Evolutionary conservation across 1,140 invertebrate species (phyloP).

Genomic region (Hormaphis cornu): DNA sequence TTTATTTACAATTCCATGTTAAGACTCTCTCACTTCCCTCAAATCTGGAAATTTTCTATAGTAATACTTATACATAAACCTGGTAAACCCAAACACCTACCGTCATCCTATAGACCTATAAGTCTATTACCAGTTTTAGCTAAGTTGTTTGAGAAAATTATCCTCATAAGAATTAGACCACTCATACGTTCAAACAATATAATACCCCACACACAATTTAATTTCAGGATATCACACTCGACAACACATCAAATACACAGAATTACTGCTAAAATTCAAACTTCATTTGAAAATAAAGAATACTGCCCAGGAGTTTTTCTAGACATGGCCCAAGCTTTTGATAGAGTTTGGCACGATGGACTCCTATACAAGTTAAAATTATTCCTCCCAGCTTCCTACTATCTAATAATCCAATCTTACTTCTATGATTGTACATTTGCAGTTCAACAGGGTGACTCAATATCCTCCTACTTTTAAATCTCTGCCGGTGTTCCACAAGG

Average conservation of each 20-base stretch:
- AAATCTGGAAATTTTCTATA: not conserved
- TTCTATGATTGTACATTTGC: not conserved
- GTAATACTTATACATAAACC: not conserved
- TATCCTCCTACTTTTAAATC: not conserved
- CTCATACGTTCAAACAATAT: not conserved
- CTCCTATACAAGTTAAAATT: not conserved
- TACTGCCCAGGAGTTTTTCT: no score
- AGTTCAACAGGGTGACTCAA: not conserved
- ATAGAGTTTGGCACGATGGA: not conserved
- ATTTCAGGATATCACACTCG: not conserved
- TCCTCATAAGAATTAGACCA: not conserved
- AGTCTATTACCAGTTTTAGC: not conserved
- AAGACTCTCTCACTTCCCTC: not conserved
- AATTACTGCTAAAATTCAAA: not conserved
- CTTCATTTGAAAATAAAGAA: not conserved
- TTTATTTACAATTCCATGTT: not conserved
- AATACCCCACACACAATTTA: not conserved
- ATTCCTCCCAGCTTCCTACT: not conserved
- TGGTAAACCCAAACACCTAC: not conserved
- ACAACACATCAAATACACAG: not conserved
- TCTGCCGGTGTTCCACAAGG: slow-evolving; percentile 20
- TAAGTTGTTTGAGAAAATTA: not conserved
- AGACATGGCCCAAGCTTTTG: no score
- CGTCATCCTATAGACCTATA: not conserved
- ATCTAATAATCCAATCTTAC: not conserved